Conservation (phyloP, 2,113 vertebrate genomes). For the Stigmatopora nigra region DNA sequence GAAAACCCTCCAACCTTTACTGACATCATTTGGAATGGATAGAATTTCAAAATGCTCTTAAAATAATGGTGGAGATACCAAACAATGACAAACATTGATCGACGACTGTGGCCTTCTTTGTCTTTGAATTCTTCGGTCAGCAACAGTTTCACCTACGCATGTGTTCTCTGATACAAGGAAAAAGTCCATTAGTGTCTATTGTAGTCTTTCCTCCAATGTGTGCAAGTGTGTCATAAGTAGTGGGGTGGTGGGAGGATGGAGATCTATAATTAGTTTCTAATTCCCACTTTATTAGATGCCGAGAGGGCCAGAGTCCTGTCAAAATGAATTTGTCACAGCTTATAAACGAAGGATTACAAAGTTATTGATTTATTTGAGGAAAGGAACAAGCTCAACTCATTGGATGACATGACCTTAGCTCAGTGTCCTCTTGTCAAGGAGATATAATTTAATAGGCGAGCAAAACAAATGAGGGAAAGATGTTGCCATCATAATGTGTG, state of each 20-base stretch:
- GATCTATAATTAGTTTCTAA: slow-evolving; percentile 26
- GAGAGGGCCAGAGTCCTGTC: slow-evolving; percentile 15
- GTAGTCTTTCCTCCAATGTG: slow-evolving; percentile 3
- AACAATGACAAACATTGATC: neutral
- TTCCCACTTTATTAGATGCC: slow-evolving; percentile 15
- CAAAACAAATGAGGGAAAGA: slow-evolving; percentile 15
- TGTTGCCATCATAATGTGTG: slow-evolving; percentile 15
- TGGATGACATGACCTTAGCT: slow-evolving; percentile 5
- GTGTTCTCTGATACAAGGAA: slow-evolving; percentile 11
- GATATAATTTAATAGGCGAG: slow-evolving; percentile 13
- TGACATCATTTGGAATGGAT: neutral
- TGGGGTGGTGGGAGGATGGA: slow-evolving; percentile 16
- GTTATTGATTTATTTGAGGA: slow-evolving; percentile 11
- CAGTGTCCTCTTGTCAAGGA: slow-evolving; percentile 11
- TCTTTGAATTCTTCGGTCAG: neutral
- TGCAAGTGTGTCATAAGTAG: slow-evolving; percentile 11
- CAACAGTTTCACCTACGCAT: neutral
- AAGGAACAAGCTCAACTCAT: slow-evolving; percentile 1
- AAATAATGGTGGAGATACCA: neutral
- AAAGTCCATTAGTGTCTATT: slow-evolving; percentile 16
- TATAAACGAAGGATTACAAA: slow-evolving; percentile 17
- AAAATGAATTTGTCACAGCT: slow-evolving; percentile 10
- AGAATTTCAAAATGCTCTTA: neutral
- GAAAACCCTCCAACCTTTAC: neutral
- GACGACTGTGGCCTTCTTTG: neutral